These are phyloP conservation scores for Platyscapa corneri DNA, from an alignment of 1,140 invertebrate species.

Conservation along the genomic window DNA sequence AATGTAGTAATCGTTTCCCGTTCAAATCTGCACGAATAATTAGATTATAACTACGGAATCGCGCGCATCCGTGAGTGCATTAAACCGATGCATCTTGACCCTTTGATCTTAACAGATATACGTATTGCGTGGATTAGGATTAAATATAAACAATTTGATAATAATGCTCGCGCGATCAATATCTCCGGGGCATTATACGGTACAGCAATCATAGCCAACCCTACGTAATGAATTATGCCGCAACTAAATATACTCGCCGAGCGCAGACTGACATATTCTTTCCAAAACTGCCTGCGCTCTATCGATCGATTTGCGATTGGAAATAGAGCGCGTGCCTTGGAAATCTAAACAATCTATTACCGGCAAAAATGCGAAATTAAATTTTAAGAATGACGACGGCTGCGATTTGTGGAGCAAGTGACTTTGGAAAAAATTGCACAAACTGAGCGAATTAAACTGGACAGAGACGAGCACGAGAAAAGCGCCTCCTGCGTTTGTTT, in stretches of 20 bases:
- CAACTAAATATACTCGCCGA: not conserved
- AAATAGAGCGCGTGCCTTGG: no score
- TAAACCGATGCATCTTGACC: conserved; percentile 32
- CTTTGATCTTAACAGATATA: conserved; percentile 33
- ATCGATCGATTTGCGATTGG: no score
- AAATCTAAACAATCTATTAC: no score
- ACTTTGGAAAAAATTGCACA: no score
- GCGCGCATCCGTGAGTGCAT: not conserved
- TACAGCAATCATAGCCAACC: not conserved
- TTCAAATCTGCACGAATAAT: conserved; percentile 24
- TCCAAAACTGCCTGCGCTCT: no score
- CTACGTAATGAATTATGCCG: not conserved
- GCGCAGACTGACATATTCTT: not conserved
- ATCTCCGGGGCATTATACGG: not conserved
- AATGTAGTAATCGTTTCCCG: conserved; percentile 1
- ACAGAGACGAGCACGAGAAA: no score
- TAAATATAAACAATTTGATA: conserved; percentile 41
- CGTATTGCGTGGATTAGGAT: not conserved
- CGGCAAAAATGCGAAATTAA: no score
- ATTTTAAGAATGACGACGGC: no score
- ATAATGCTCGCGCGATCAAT: not conserved
- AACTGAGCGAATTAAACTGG: no score
- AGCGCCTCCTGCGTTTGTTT: no score
- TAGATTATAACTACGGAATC: conserved; percentile 32
- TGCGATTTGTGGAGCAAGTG: no score